Base-by-base conservation (phyloP, 1,140 invertebrate species). In the Eufriesea mexicana region DNA sequence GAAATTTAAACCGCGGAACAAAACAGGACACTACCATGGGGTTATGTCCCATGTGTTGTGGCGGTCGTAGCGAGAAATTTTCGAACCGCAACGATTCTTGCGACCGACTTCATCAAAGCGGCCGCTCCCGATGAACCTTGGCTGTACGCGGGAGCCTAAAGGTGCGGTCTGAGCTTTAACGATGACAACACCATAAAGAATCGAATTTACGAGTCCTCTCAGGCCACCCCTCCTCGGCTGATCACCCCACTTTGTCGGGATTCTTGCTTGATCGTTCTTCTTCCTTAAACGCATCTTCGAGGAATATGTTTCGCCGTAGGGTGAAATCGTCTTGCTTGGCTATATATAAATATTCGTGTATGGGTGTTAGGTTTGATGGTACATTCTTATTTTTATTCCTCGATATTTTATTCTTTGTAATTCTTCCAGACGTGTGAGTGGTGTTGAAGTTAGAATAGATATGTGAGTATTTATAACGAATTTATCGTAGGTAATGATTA, bases 171-270 rank as follows among this genome's bases (percentile, higher is more conserved):
- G 71, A 67, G 54, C 57, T 82, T 84, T 89, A 86, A 90, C 79
- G 84, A 83, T 84, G 87, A 83, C 88, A 81, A 85, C 75, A 75
- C 76, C 68, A 89, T 90, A 90, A 90, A 91, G 77, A 90, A 87
- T 85, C 66, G 79, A 90, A 87, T 91, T 89, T 90, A 90, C 66
- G 86, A 89, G 85, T 79, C 47, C 12, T 54, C 47, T 64, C 66
- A n/a, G 42, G 28, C 62, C 68, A 73, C 55, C 61, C 59, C 54
- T 20, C 25, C 35, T 59, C 14, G 35, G 62, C 70, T 10, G 25
- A 62, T 35, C 25, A 62, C 25, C 16, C 61, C 61, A 35, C 67
- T 80, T 77, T 78, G 12, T 78, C 45, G 28, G 18, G n/a, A 35
- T 57, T 57, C 55, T 55, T n/a, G 57, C 64, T 51, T 55, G 54